These are phyloP conservation scores for Pangasius djambal DNA, from an alignment of 2,797 vertebrate genomes.

Conservation along the genomic window DNA sequence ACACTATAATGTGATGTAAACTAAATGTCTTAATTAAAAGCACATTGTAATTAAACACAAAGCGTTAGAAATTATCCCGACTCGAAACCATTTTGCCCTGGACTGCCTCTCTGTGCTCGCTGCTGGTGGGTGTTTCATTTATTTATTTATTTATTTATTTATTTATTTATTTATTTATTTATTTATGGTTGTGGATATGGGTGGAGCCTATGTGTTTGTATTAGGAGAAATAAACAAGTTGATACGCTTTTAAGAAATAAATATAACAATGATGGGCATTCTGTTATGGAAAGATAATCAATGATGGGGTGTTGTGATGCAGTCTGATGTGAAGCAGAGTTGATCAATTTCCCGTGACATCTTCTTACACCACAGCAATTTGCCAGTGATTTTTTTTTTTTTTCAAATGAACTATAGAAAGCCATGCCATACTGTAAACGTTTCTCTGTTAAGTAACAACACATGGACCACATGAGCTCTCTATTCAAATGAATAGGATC, in stretches of 20 bases:
- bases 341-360: no score
- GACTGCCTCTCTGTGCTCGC: background rate
- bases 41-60: background rate
- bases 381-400: no score
- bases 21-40: background rate
- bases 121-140: background rate
- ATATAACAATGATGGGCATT: background rate
- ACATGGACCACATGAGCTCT: background rate
- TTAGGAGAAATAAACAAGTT: background rate
- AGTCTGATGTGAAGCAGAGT: background rate
- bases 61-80: background rate
- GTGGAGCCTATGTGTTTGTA: background rate
- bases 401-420: background rate
- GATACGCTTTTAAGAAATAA: background rate
- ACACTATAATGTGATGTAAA: background rate
- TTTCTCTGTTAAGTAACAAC: background rate
- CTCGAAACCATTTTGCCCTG: background rate
- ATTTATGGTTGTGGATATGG: background rate
- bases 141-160: background rate
- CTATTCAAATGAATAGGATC: background rate
- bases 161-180: no score
- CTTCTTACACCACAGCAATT: no score
- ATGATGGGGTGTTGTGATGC: background rate
- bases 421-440: background rate
- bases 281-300: background rate